A percentile compares a stretch with the other conserved stretches of the same genome.
Evolutionary conservation across 1,140 invertebrate genomes (phyloP).

Genomic region (Brachionus sp.): DNA sequence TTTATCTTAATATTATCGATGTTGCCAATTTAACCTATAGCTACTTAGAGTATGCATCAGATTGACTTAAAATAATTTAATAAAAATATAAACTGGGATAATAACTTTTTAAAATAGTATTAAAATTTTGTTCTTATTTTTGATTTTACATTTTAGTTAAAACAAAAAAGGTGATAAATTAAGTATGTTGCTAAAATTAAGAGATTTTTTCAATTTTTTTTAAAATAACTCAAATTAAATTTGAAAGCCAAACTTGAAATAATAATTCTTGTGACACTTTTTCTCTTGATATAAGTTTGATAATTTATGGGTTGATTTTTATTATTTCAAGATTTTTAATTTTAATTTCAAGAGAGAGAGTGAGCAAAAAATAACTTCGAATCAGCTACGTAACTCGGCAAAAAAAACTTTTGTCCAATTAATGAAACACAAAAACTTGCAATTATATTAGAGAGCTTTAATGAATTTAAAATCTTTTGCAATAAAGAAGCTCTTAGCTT

Average conservation of each 20-base stretch:
- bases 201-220: not conserved
- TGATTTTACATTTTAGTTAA: slow-evolving; percentile 1
- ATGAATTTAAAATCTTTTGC: slow-evolving; percentile 23
- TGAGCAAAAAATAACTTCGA: not conserved
- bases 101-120: not conserved
- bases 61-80: no score
- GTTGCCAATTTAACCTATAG: no score
- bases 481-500: slow-evolving; percentile 41
- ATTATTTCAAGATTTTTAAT: slow-evolving; percentile 36
- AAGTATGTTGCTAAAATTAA: not conserved
- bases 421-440: slow-evolving; percentile 41
- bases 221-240: slow-evolving; percentile 7
- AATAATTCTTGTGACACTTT: slow-evolving; percentile 29
- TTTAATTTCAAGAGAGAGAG: not conserved
- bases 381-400: not conserved
- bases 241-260: slow-evolving; percentile 29
- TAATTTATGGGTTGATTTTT: slow-evolving; percentile 42
- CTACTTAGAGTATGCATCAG: no score
- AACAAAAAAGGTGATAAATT: not conserved
- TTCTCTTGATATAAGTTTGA: slow-evolving; percentile 35
- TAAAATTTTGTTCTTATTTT: not conserved
- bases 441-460: slow-evolving; percentile 43
- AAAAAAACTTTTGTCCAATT: slow-evolving; percentile 43
- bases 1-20: no score
- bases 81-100: not conserved